Conservation (phyloP, 2,888 invertebrate species). For the Dichetophora obliterata region DNA sequence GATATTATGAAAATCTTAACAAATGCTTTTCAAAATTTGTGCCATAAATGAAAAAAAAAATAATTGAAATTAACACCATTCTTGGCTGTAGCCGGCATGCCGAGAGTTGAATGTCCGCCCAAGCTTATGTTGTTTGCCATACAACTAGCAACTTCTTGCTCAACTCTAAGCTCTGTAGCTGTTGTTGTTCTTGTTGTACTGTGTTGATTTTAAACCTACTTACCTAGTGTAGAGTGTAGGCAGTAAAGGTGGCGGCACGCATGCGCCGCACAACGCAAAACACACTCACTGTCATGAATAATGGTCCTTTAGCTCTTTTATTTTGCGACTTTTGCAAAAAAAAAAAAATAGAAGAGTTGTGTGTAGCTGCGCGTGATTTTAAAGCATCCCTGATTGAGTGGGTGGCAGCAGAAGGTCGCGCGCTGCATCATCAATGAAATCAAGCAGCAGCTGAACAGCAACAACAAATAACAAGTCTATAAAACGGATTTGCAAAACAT, state of each 20-base stretch:
- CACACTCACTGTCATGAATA: background rate
- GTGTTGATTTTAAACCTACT: constrained; percentile 42
- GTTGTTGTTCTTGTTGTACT: constrained; percentile 14
- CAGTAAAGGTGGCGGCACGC: constrained; percentile 25
- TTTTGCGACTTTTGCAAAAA: too few relatives aligned
- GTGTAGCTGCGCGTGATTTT: background rate
- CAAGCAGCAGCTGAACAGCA: background rate
- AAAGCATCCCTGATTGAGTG: background rate
- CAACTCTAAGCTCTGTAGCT: constrained; percentile 33
- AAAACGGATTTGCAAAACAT: background rate
- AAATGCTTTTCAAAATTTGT: too few relatives aligned
- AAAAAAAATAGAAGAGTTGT: too few relatives aligned
- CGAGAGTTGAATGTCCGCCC: constrained; percentile 43
- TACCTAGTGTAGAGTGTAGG: constrained; percentile 51
- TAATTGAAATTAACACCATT: background rate
- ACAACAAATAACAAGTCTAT: background rate
- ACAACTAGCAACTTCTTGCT: constrained; percentile 38
- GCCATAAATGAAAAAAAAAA: too few relatives aligned
- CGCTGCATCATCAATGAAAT: background rate
- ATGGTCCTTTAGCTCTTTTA: too few relatives aligned
- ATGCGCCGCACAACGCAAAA: constrained; percentile 15
- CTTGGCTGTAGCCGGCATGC: background rate
- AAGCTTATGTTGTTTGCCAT: constrained; percentile 22
- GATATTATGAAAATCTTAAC: too few relatives aligned
- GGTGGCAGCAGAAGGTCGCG: constrained; percentile 29